Evolutionary conservation across 2,888 invertebrate genomes (phyloP), one percentile per base, ranked within the genome.

Genomic region (Agrotis segetum): DNA sequence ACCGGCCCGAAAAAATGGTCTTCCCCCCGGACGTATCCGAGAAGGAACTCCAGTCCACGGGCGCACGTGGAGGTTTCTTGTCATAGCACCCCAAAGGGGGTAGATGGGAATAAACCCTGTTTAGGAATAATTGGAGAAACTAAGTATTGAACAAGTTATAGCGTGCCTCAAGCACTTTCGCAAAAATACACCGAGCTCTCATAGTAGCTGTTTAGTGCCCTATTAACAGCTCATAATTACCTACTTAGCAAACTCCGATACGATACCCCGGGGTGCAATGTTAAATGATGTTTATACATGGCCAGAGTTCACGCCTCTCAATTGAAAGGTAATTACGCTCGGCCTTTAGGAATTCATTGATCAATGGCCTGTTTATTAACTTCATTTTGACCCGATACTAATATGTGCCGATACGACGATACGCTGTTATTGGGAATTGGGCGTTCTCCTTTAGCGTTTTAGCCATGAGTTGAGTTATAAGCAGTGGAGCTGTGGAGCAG

Each of bases 271-370:
- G 47, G 14, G 61, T 14, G 14, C 62, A 14, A 61, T 21, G 29
- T 44, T 21, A 6, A 64, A 56, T 50, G 13, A 19, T 50, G 55
- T 73, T 65, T 19, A 65, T 46, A 24, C 29, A 19, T 24, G n/a
- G 71, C 19, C 21, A 50, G 34, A 34, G 56, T 34, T 58, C 29
- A 21, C 65, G 34, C 56, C 21, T n/a, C 56, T 14, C n/a, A 29
- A 73, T 73, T 46, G 46, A 3, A 17, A 46, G 44, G 34, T 46
- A 64, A 56, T 72, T 71, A 64, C 6, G 21, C 56, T 50, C 5
- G 13, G 11, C 2, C 29, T 21, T 56, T 56, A 72, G 65, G 24
- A 73, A 65, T 64, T 50, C 34, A 73, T 65, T 65, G 73, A 73
- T 65, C 44, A 56, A 44, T 13, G 16, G 24, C 13, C 1, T 29